Percentiles rank a stretch among this genome's conserved stretches.
Conservation (phyloP, 2,888 invertebrate genomes). For the Amphipyra berbera region DNA sequence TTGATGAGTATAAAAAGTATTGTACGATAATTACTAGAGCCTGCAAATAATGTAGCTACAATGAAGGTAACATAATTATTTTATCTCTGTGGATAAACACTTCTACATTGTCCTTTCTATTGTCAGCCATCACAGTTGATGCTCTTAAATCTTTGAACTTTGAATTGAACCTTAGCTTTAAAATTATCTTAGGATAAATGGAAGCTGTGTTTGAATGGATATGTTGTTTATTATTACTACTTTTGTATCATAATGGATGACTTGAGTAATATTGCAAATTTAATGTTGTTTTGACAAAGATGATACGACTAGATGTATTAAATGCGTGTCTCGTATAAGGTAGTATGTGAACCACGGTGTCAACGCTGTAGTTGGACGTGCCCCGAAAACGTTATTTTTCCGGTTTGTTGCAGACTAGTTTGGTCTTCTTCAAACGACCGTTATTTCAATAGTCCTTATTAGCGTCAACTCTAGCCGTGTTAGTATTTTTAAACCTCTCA, state of each 20-base stretch:
- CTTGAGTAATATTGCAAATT: constrained; percentile 17
- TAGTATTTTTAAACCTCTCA: constrained; percentile 14
- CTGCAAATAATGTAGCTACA: constrained; percentile 43
- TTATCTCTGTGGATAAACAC: constrained; percentile 25
- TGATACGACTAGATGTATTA: constrained; percentile 19
- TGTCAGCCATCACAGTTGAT: constrained; percentile 4
- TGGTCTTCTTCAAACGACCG: constrained; percentile 74
- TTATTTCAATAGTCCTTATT: constrained; percentile 72
- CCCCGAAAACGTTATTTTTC: constrained; percentile 86
- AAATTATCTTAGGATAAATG: constrained; percentile 6
- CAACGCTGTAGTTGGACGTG: constrained; percentile 71
- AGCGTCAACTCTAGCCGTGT: constrained; percentile 43
- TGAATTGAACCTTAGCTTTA: constrained; percentile 7
- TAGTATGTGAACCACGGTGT: constrained; percentile 69
- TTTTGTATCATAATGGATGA: constrained; percentile 3
- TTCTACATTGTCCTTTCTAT: constrained; percentile 23
- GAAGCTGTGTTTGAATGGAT: constrained; percentile 16
- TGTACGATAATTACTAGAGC: constrained; percentile 53
- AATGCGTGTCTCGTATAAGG: constrained; percentile 79
- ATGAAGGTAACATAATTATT: constrained; percentile 37
- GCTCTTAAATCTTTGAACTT: constrained; percentile 30
- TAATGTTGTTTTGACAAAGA: constrained; percentile 42
- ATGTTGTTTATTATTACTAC: neutral
- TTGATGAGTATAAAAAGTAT: constrained; percentile 55
- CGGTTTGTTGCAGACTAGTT: constrained; percentile 82